These are phyloP conservation scores for Raphicerus campestris DNA, from an alignment of 2,113 vertebrate species.

Conservation along the genomic window DNA sequence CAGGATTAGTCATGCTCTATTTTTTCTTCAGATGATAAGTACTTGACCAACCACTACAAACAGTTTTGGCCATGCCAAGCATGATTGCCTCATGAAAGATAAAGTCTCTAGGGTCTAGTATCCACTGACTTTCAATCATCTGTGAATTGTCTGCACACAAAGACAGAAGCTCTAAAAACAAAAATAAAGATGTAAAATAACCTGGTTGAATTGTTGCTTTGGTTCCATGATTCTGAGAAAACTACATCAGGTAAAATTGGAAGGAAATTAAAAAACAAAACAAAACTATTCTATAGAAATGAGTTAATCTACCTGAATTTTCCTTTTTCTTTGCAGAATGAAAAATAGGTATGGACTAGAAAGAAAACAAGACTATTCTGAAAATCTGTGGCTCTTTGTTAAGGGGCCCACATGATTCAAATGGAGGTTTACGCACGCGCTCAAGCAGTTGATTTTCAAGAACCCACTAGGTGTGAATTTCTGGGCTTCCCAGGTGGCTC, in stretches of 20 bases:
- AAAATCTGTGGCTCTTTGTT: neutral
- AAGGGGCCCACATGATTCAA: neutral
- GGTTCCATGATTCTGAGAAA: neutral
- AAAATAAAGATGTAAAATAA: neutral
- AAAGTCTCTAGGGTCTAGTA: neutral
- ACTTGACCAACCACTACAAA: neutral
- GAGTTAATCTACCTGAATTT: neutral
- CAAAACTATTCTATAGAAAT: neutral
- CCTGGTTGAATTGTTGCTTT: neutral
- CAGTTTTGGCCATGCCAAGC: neutral
- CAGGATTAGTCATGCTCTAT: neutral
- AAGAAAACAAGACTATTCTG: neutral
- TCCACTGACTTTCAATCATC: neutral
- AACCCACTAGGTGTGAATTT: neutral
- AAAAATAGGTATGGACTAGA: neutral
- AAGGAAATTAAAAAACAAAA: neutral
- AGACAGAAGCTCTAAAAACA: neutral
- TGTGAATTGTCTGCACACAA: neutral
- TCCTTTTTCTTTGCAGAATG: neutral
- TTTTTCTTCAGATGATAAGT: neutral
- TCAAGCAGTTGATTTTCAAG: neutral
- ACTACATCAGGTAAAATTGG: neutral
- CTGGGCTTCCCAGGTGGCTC: neutral
- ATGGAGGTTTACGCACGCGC: neutral
- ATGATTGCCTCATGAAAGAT: neutral